Percentiles rank a stretch among this genome's conserved stretches.
phyloP scores from a whole-genome alignment of 2,797 vertebrate species.

The Mormyrops boulengeri region DNA sequence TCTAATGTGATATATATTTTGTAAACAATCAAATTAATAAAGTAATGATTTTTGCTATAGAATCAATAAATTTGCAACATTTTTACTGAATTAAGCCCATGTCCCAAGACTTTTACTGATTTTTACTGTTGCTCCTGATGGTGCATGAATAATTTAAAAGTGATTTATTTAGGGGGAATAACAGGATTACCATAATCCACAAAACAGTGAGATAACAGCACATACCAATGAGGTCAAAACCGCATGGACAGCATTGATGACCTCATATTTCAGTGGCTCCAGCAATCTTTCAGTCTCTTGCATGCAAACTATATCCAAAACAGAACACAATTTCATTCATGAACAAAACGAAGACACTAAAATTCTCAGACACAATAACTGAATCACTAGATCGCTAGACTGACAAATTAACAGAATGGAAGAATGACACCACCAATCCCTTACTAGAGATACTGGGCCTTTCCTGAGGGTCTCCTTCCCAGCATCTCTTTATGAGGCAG shows the following conservation, averaged over 20 bases:
- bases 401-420: not conserved
- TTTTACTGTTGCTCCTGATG: not conserved
- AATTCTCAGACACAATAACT: not conserved
- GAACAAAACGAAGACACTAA: not conserved
- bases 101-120: not conserved
- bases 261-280: slow-evolving; percentile 37
- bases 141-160: not conserved
- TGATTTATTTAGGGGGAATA: not conserved
- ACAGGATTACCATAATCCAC: not conserved
- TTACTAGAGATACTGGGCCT: slow-evolving; percentile 50
- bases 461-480: slow-evolving; percentile 22
- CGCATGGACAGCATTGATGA: slow-evolving; percentile 33
- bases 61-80: not conserved
- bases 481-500: slow-evolving; percentile 55
- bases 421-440: not conserved
- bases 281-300: slow-evolving; percentile 41
- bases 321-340: not conserved
- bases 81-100: not conserved
- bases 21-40: not conserved
- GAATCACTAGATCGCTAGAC: not conserved
- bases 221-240: slow-evolving; percentile 48
- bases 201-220: slow-evolving; percentile 4
- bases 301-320: slow-evolving; percentile 47
- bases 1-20: not conserved
- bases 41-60: not conserved